These are phyloP conservation scores for Tipula vernalis DNA, from an alignment of 2,888 invertebrate genomes.

Conservation along the genomic window DNA sequence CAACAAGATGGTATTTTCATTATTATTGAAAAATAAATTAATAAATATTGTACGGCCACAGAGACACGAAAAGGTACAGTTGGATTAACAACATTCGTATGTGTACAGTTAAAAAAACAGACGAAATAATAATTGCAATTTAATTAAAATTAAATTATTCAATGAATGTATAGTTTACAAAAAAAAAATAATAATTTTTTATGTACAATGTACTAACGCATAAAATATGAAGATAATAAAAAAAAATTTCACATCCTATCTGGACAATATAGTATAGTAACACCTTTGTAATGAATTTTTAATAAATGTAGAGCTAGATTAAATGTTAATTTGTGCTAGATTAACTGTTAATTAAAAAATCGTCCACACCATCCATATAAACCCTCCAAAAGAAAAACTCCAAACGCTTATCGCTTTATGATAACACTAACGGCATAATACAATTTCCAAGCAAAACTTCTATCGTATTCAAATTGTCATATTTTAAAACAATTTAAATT, in stretches of 20 bases:
- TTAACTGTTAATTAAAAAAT: neutral
- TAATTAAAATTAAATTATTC: neutral
- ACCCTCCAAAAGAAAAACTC: too few species aligned
- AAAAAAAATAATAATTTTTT: neutral
- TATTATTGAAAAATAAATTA: too few species aligned
- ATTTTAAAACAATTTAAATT: too few species aligned
- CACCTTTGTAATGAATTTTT: neutral
- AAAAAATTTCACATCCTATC: neutral
- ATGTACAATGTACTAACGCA: neutral
- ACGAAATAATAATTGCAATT: neutral
- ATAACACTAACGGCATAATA: too few species aligned
- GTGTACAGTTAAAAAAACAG: neutral
- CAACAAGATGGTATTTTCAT: too few species aligned
- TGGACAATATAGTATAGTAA: neutral
- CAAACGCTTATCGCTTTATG: too few species aligned
- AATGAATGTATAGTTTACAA: neutral
- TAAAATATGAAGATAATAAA: neutral
- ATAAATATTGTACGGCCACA: too few species aligned
- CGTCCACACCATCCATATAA: too few species aligned
- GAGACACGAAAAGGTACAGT: neutral
- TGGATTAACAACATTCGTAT: neutral
- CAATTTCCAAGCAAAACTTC: too few species aligned
- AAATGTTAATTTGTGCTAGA: neutral
- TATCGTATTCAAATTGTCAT: too few species aligned
- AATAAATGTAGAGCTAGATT: too few species aligned